Evolutionary conservation across 2,113 vertebrate species (phyloP).

Genomic region (Poeciliopsis prolifica): DNA sequence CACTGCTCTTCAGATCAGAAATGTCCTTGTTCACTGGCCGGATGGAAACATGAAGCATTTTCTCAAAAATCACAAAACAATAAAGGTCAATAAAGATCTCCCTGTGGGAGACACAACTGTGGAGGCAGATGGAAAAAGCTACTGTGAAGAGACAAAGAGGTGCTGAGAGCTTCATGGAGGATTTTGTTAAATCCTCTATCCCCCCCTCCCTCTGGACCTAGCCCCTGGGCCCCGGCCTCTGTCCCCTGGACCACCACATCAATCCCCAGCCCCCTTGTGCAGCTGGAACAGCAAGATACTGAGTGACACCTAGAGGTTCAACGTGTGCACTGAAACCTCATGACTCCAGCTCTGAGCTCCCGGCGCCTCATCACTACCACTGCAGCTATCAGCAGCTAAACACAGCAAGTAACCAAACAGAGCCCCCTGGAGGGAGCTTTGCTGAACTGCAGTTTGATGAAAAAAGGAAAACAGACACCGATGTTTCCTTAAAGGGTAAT

Average conservation of each 20-base stretch:
- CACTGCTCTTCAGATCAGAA: no score
- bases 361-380: slow-evolving; percentile 5
- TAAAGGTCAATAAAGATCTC: background rate
- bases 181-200: background rate
- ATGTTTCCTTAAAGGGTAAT: background rate
- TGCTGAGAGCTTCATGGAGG: background rate
- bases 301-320: slow-evolving; percentile 67
- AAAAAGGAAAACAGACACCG: background rate
- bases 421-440: slow-evolving; percentile 51
- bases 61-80: background rate
- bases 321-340: slow-evolving; percentile 33
- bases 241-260: no score
- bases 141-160: slow-evolving; percentile 2
- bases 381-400: background rate
- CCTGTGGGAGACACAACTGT: slow-evolving; percentile 3
- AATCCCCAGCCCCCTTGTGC: background rate
- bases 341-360: slow-evolving; percentile 9
- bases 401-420: slow-evolving; percentile 35
- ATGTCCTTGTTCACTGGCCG: no score
- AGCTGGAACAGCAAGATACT: slow-evolving; percentile 40
- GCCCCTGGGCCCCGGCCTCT: no score
- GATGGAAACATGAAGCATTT: no score
- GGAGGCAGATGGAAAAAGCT: slow-evolving; percentile 1
- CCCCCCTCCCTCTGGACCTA: no score
- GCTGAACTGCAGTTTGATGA: slow-evolving; percentile 19